Base-by-base conservation (phyloP, 2,888 invertebrate species). In the Callinectes sapidus region DNA sequence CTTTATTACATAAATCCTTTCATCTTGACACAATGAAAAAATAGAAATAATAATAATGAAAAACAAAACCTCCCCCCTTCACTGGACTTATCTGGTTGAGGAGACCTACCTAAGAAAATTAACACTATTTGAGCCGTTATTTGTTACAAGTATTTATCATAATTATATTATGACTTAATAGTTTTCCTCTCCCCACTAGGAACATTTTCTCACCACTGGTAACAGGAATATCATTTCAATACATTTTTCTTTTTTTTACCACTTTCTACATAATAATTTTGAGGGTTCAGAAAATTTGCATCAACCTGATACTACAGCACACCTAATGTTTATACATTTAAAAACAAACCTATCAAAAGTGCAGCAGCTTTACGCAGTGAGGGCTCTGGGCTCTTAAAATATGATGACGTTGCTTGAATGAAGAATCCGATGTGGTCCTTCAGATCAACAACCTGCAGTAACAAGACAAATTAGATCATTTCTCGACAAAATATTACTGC, bases 351-450 rank as follows among this genome's bases (percentile, higher is more conserved):
- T 55, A 93, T 94, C 32, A 94, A 48, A 13, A 93, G 91, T 28
- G 93, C 93, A 81, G 94, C 91, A 85, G 94, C 94, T 61, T 90
- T 86, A 3, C 94, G 91, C 18, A 94, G 87, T 14, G 90, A 91
- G n/a, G 94, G 66, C 48, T 94, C 93, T 54, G 93, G 71, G 71
- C 94, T 92, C 55, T 94, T 93, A 91, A 93, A 94, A 54, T 94
- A 94, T 23, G 94, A 91, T 48, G 92, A 90, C 2, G 93, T 90
- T n/a, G 94, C 94, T 54, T 93, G 93, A 32, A 94, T 91, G 54
- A 94, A 93, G 86, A 94, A 93, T n/a, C 89, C 87, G 42, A 94
- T 61, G 35, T 93, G 92, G n/a, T 94, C 94, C n/a, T 71, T 88
- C 42, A 94, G 71, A 87, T 92, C 93, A 6, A 42, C 54, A 10